phyloP scores from a whole-genome alignment of 2,797 vertebrate species.

The Falco naumanni region DNA sequence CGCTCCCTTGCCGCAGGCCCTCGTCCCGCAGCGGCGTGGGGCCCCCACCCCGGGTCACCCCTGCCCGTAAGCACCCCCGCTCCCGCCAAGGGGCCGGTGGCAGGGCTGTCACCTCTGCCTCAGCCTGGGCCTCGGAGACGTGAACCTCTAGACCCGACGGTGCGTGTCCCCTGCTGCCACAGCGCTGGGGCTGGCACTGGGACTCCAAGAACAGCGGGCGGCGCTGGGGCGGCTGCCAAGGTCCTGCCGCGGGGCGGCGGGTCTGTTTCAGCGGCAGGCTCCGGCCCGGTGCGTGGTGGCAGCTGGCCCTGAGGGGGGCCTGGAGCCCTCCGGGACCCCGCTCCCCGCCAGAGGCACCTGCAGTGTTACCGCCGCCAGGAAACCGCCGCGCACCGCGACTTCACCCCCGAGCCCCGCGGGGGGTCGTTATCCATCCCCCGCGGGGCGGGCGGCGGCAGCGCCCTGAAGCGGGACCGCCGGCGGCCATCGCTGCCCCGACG shows the following conservation, averaged over 20 bases:
- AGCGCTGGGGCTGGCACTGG: neutral
- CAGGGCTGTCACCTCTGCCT: neutral
- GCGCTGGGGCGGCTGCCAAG: neutral
- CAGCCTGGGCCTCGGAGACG: neutral
- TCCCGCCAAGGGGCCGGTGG: accelerated
- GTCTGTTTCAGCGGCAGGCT: neutral
- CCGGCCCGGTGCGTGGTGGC: accelerated
- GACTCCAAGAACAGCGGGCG: neutral
- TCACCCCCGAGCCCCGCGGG: too few species aligned
- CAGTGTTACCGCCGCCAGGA: too few species aligned
- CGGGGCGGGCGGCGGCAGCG: too few species aligned
- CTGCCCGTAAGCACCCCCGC: neutral
- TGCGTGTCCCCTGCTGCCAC: neutral
- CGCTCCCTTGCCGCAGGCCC: accelerated
- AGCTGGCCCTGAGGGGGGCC: neutral
- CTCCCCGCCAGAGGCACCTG: accelerated
- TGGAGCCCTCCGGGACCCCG: neutral
- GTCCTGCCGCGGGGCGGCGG: accelerated
- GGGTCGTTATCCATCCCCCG: too few species aligned
- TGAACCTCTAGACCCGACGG: neutral
- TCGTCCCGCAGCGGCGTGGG: accelerated
- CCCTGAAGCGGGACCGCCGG: neutral
- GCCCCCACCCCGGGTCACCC: neutral
- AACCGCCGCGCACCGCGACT: accelerated
- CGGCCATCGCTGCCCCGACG: accelerated